These are phyloP conservation scores for Sarcophaga subvicina DNA, from an alignment of 2,888 invertebrate genomes.

Conservation along the genomic window DNA sequence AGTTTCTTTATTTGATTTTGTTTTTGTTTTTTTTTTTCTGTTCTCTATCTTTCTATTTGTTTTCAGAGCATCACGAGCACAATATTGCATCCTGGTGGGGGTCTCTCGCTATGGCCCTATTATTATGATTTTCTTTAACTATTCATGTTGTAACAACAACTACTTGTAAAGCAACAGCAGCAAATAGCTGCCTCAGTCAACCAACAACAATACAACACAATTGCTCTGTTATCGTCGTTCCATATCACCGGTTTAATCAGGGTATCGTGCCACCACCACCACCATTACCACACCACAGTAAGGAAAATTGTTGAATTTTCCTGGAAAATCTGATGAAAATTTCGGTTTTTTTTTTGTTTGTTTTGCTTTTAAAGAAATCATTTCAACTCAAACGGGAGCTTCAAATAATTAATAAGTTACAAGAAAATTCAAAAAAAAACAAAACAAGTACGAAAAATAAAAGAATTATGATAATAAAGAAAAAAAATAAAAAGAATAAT, in stretches of 20 bases:
- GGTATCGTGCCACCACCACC: slow-evolving; percentile 45
- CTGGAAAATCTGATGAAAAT: not conserved
- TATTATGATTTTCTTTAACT: not conserved
- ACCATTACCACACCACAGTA: not conserved
- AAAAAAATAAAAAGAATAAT: too few relatives aligned
- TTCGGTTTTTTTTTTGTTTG: not conserved
- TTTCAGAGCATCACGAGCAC: slow-evolving; percentile 51
- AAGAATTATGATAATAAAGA: too few relatives aligned
- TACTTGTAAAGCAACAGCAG: slow-evolving; percentile 46
- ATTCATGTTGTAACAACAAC: slow-evolving; percentile 48
- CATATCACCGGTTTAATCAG: slow-evolving; percentile 54
- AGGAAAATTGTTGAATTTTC: not conserved
- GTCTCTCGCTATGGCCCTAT: slow-evolving; percentile 6
- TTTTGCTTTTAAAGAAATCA: slow-evolving; percentile 12
- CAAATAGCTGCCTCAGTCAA: not conserved
- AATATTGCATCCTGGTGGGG: slow-evolving; percentile 48
- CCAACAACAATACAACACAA: slow-evolving; percentile 6
- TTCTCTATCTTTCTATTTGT: not conserved
- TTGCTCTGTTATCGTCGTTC: slow-evolving; percentile 43
- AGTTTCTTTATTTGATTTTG: slow-evolving; percentile 40
- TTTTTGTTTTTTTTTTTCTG: not conserved
- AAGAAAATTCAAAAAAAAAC: slow-evolving; percentile 4
- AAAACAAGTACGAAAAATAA: not conserved
- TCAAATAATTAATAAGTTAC: slow-evolving; percentile 63
- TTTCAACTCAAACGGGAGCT: slow-evolving; percentile 57